Conservation (phyloP, 2,888 invertebrate species). For the Drosophila prolongata region DNA sequence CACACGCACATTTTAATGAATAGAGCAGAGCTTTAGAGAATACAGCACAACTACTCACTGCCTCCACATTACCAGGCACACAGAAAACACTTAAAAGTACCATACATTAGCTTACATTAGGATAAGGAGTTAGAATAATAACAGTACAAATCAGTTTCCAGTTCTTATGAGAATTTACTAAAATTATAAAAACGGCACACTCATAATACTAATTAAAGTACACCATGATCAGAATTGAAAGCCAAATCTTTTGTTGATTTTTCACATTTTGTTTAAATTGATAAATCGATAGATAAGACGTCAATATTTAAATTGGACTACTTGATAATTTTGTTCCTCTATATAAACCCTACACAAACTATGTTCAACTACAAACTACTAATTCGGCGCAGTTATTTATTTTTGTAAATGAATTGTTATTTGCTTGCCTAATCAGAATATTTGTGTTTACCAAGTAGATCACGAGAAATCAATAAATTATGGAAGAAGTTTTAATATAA, state of each 20-base stretch:
- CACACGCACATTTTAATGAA: conserved; percentile 29
- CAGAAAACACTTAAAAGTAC: conserved; percentile 22
- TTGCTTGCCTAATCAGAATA: not conserved
- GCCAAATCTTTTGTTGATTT: too few relatives aligned
- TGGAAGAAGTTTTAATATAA: not conserved
- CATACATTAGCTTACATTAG: not conserved
- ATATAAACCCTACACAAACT: too few relatives aligned
- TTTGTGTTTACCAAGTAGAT: not conserved
- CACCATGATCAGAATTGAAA: too few relatives aligned
- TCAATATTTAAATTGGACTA: too few relatives aligned
- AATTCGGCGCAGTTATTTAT: too few relatives aligned
- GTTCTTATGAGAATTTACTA: not conserved
- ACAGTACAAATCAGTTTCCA: too few relatives aligned
- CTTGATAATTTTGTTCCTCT: too few relatives aligned
- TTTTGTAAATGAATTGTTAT: not conserved
- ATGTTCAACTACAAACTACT: too few relatives aligned
- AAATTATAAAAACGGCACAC: too few relatives aligned
- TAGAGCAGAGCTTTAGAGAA: conserved; percentile 36
- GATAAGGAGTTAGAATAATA: not conserved
- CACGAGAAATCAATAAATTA: conserved; percentile 7
- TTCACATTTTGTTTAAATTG: too few relatives aligned
- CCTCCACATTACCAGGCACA: conserved; percentile 42
- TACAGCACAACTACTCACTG: conserved; percentile 59
- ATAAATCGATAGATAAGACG: too few relatives aligned
- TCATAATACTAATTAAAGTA: too few relatives aligned